Conservation (phyloP, 2,888 invertebrate genomes). For the Podotricha telesiphe region DNA sequence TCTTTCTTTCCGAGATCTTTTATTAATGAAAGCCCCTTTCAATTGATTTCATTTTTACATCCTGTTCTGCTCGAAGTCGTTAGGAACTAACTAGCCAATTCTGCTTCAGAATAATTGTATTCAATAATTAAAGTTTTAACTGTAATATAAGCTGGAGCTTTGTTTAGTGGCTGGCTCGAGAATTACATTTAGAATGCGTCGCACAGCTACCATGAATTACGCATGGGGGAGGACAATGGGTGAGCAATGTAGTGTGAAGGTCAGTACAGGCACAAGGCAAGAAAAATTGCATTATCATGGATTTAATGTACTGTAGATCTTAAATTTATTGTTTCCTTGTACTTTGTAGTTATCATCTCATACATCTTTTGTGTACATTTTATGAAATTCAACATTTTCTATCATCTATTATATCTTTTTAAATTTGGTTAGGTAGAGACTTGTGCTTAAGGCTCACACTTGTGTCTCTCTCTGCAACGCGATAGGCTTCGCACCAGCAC, state of each 20-base stretch:
- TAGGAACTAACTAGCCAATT: conserved; percentile 34
- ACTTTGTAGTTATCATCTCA: not conserved
- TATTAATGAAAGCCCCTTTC: conserved; percentile 74
- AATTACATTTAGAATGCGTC: conserved; percentile 78
- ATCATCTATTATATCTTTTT: no score
- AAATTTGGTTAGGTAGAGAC: no score
- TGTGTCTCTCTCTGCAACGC: no score
- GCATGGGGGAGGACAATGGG: conserved; percentile 68
- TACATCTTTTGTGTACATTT: not conserved
- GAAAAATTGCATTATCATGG: conserved; percentile 27
- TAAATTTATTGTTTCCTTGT: not conserved
- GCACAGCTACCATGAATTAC: conserved; percentile 71
- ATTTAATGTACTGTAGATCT: conserved; percentile 11
- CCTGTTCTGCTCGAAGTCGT: conserved; percentile 49
- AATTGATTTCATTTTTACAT: conserved; percentile 77
- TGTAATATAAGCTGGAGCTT: conserved; percentile 23
- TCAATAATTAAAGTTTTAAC: conserved; percentile 28
- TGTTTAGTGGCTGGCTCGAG: conserved; percentile 38
- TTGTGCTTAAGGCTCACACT: no score
- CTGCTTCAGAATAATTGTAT: conserved; percentile 32
- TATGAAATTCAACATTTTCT: not conserved
- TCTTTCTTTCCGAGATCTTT: conserved; percentile 64
- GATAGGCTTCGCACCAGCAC: no score
- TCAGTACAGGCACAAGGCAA: conserved; percentile 30
- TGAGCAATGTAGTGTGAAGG: conserved; percentile 63